A percentile compares a stretch with the other conserved stretches of the same genome.
phyloP scores from a whole-genome alignment of 1,140 invertebrate genomes.

The Drosophila suzukii region DNA sequence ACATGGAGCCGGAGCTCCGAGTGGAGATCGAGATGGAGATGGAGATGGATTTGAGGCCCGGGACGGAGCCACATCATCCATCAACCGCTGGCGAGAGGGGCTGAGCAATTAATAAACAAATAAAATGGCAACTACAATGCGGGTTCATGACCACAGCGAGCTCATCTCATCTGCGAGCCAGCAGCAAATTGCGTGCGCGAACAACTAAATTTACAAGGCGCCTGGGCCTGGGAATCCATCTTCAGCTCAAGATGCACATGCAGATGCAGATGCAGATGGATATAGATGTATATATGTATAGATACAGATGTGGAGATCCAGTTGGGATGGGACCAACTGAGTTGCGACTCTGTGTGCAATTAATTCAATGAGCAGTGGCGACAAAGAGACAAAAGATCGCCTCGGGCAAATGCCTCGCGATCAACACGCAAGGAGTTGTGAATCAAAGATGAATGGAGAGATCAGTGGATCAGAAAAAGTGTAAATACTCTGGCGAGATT shows the following conservation, averaged over 20 bases:
- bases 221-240: conserved; percentile 55
- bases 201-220: conserved; percentile 62
- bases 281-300: neutral
- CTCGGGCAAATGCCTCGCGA: conserved; percentile 7
- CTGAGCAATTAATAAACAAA: conserved; percentile 74
- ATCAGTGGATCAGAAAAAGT: conserved; percentile 6
- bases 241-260: conserved; percentile 3
- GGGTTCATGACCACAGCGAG: conserved; percentile 73
- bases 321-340: conserved; percentile 21
- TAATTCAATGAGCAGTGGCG: conserved; percentile 43
- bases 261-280: conserved; percentile 16
- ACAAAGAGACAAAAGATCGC: conserved; percentile 35
- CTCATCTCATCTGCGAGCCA: conserved; percentile 13
- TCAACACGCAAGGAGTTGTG: conserved; percentile 17
- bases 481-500: neutral
- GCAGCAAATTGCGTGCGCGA: conserved; percentile 58
- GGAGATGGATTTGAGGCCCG: conserved; percentile 3
- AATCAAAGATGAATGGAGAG: conserved; percentile 22
- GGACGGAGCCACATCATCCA: conserved; percentile 53
- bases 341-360: conserved; percentile 29
- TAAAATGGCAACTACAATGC: conserved; percentile 77
- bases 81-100: conserved; percentile 57
- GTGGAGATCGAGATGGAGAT: conserved; percentile 6
- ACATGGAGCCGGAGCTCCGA: conserved; percentile 5
- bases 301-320: neutral